Evolutionary conservation across 23 tunicate species (phyloP).

Genomic region (Ascidia mentula): DNA sequence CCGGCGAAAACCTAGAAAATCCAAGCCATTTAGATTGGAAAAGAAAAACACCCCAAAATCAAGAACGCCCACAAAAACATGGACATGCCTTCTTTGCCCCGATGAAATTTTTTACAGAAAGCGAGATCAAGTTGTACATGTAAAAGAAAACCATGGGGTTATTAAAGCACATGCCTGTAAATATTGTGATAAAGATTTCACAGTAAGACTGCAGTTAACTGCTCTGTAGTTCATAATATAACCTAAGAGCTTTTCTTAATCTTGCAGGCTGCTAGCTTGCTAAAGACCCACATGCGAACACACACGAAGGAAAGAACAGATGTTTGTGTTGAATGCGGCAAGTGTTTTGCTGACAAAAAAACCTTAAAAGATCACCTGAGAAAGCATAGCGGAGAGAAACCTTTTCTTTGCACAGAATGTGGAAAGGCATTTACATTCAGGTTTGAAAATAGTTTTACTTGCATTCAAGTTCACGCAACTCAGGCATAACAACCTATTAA

Average conservation of each 20-base stretch:
- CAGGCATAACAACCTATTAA: background rate
- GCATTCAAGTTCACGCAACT: background rate
- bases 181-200: slow-evolving; percentile 54
- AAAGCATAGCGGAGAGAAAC: slow-evolving; percentile 87
- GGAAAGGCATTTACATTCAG: slow-evolving; percentile 84
- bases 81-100: slow-evolving; percentile 63
- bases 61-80: background rate
- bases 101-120: slow-evolving; percentile 52
- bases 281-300: slow-evolving; percentile 52
- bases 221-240: too few relatives aligned
- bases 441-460: slow-evolving; percentile 4
- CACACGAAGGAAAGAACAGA: slow-evolving; percentile 86
- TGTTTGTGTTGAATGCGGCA: slow-evolving; percentile 65
- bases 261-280: slow-evolving; percentile 20
- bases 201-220: slow-evolving; percentile 19
- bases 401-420: slow-evolving; percentile 77
- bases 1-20: background rate
- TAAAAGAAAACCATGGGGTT: slow-evolving; percentile 33
- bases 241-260: background rate
- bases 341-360: slow-evolving; percentile 72
- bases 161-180: slow-evolving; percentile 51
- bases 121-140: slow-evolving; percentile 43
- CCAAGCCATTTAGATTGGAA: background rate
- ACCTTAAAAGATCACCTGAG: slow-evolving; percentile 76
- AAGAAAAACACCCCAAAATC: background rate